phyloP scores from a whole-genome alignment of 2,797 vertebrate genomes.

The Syngnathus acus region DNA sequence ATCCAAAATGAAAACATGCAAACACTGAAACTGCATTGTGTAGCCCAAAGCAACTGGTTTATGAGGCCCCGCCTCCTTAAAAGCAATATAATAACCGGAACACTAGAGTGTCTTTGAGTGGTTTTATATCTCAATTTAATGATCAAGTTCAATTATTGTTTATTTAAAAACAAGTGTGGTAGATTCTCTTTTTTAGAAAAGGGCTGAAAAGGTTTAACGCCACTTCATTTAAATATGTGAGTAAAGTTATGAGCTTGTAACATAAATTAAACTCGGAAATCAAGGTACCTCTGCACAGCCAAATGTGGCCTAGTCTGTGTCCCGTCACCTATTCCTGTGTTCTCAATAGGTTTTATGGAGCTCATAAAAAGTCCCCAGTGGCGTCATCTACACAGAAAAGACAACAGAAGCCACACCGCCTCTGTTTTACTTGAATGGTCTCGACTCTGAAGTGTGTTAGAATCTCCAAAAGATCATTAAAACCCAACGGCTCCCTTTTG shows the following conservation, averaged over 20 bases:
- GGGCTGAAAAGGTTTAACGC: no score
- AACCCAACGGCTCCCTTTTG: slow-evolving; percentile 47
- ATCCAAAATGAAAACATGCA: not conserved
- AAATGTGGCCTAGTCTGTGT: slow-evolving; percentile 20
- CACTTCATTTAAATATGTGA: no score
- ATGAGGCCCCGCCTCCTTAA: no score
- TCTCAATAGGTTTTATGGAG: slow-evolving; percentile 30
- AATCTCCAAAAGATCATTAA: slow-evolving; percentile 53
- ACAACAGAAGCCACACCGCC: slow-evolving; percentile 37
- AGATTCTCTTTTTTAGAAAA: no score
- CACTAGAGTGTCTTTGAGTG: no score
- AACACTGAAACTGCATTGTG: no score
- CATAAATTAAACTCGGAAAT: not conserved
- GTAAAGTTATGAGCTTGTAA: not conserved
- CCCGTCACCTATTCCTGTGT: slow-evolving; percentile 28
- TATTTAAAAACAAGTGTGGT: no score
- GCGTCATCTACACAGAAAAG: slow-evolving; percentile 28
- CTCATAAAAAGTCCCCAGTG: slow-evolving; percentile 44
- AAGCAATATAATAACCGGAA: no score
- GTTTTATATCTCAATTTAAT: no score
- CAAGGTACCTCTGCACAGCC: not conserved
- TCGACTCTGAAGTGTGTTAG: slow-evolving; percentile 12
- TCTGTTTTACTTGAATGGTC: slow-evolving; percentile 33
- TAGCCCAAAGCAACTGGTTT: no score
- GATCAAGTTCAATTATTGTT: no score